phyloP scores from a whole-genome alignment of 1,140 invertebrate species.

The Dendroctonus valens region DNA sequence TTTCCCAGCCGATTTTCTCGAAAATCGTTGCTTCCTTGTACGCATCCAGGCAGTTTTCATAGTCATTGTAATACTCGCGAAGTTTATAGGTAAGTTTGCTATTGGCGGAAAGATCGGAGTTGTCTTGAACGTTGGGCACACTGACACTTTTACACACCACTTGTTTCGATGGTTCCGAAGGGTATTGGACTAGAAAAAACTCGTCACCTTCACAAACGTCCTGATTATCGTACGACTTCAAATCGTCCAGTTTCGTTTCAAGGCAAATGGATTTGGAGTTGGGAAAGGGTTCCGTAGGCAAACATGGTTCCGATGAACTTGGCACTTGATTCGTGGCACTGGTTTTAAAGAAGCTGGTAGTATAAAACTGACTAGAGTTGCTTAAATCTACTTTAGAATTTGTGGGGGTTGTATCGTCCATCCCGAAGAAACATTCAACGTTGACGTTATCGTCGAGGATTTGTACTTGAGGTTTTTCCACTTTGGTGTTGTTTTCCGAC shows the following conservation, averaged over 20 bases:
- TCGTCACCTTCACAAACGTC: conserved; percentile 41
- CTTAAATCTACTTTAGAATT: conserved; percentile 41
- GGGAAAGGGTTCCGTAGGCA: conserved; percentile 24
- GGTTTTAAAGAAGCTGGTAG: not conserved
- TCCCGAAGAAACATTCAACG: not conserved
- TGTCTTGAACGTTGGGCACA: conserved; percentile 42
- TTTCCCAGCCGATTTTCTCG: conserved; percentile 36
- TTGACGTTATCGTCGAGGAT: conserved; percentile 1
- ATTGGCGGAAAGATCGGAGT: conserved; percentile 19
- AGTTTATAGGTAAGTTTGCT: conserved; percentile 35
- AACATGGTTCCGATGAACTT: conserved; percentile 37
- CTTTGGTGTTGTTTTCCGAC: conserved; percentile 41
- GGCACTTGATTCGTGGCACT: conserved; percentile 6
- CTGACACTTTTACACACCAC: conserved; percentile 42
- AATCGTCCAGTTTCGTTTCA: conserved; percentile 38
- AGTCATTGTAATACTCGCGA: conserved; percentile 50
- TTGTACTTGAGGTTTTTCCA: conserved; percentile 15
- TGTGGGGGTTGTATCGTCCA: conserved; percentile 40
- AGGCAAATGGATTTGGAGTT: conserved; percentile 39
- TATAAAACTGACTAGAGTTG: conserved; percentile 4
- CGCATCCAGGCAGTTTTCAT: conserved; percentile 46
- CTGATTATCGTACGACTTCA: conserved; percentile 44
- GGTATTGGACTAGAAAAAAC: conserved; percentile 48
- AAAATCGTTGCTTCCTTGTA: conserved; percentile 26
- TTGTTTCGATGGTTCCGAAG: conserved; percentile 21